Conservation (phyloP, 2,797 vertebrate species). For the Microctenopoma lineatum region DNA sequence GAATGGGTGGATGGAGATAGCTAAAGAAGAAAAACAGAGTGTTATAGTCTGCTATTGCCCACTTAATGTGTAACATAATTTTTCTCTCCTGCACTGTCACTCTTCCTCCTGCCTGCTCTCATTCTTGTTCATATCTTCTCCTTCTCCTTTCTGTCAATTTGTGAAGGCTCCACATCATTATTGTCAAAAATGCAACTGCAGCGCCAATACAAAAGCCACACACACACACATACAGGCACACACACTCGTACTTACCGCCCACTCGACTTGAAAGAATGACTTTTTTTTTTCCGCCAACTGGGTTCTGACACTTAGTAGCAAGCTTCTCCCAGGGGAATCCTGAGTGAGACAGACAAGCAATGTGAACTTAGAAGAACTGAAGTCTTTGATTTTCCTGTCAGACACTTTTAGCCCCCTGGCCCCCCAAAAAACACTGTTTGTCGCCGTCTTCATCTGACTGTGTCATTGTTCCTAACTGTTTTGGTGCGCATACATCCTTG, state of each 20-base stretch:
- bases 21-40: slow-evolving; percentile 10
- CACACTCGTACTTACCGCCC: slow-evolving; percentile 50
- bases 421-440: slow-evolving; percentile 31
- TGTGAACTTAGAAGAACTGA: slow-evolving; percentile 47
- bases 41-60: slow-evolving; percentile 41
- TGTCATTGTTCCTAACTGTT: slow-evolving; percentile 23
- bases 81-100: slow-evolving; percentile 28
- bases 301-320: slow-evolving; percentile 59
- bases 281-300: slow-evolving; percentile 39
- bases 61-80: slow-evolving; percentile 25
- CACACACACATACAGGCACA: slow-evolving; percentile 29
- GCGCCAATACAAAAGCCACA: slow-evolving; percentile 57
- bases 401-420: slow-evolving; percentile 55
- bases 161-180: slow-evolving; percentile 67
- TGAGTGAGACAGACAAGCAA: slow-evolving; percentile 57
- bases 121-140: slow-evolving; percentile 55
- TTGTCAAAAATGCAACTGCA: slow-evolving; percentile 68
- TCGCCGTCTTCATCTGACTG: slow-evolving; percentile 35
- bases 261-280: slow-evolving; percentile 61
- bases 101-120: slow-evolving; percentile 38
- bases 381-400: slow-evolving; percentile 71
- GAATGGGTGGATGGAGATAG: slow-evolving; percentile 16
- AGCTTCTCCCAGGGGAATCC: slow-evolving; percentile 64
- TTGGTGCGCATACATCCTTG: neutral
- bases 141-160: slow-evolving; percentile 62